Conservation (phyloP, 2,113 vertebrate species). For the Irena cyanogastra region DNA sequence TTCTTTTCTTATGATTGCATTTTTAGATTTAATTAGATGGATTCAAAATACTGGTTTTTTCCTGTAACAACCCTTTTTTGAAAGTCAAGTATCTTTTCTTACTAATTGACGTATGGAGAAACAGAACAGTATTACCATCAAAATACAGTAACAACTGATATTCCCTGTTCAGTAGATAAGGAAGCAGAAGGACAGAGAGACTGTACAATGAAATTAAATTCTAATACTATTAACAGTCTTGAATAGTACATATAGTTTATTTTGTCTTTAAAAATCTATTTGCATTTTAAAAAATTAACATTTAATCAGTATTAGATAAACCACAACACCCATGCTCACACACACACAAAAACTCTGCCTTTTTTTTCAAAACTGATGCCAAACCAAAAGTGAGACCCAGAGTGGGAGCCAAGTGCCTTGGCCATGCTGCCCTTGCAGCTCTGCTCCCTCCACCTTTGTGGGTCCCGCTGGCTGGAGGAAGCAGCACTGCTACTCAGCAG, state of each 20-base stretch:
- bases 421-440: not conserved
- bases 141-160: not conserved
- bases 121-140: not conserved
- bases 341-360: not conserved
- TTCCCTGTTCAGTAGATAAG: not conserved
- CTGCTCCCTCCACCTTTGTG: not conserved
- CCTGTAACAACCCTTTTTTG: not conserved
- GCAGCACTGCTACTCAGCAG: not conserved
- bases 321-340: fast-evolving
- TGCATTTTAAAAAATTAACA: not conserved
- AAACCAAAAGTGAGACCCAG: not conserved
- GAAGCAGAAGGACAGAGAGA: not conserved
- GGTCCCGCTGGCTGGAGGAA: not conserved
- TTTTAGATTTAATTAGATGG: not conserved
- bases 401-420: not conserved
- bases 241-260: not conserved
- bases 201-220: not conserved
- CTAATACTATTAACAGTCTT: not conserved
- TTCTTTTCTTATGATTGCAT: not conserved
- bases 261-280: not conserved
- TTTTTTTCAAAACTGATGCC: not conserved
- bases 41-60: not conserved
- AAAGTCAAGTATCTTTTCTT: not conserved
- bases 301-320: not conserved
- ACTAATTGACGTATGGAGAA: not conserved